Evolutionary conservation across 2,113 vertebrate species (phyloP).

Genomic region (Rynchops niger): DNA sequence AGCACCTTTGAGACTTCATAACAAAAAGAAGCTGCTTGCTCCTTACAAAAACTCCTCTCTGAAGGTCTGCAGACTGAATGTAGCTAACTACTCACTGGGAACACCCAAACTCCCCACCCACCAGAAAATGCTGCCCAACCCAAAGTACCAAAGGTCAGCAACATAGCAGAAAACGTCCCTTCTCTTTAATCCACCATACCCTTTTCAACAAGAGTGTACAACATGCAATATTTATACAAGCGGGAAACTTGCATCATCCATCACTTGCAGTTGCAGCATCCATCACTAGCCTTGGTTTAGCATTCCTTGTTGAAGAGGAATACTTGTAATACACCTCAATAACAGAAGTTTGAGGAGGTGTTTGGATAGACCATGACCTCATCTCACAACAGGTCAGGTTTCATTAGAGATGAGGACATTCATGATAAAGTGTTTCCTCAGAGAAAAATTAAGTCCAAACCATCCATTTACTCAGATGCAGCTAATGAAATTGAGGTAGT

Average conservation of each 20-base stretch:
- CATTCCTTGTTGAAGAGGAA: not conserved
- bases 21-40: not conserved
- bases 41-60: not conserved
- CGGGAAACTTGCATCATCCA: not conserved
- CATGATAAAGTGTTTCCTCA: not conserved
- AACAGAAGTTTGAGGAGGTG: not conserved
- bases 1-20: not conserved
- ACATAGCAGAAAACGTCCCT: not conserved
- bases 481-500: not conserved
- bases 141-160: not conserved
- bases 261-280: not conserved
- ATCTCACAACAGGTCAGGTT: not conserved
- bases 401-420: not conserved
- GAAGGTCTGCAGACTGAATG: not conserved
- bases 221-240: not conserved
- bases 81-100: not conserved
- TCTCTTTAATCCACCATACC: not conserved
- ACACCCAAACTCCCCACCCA: not conserved
- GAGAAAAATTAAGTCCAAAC: not conserved
- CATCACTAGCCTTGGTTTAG: not conserved
- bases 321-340: not conserved
- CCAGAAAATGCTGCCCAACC: not conserved
- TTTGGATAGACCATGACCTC: not conserved
- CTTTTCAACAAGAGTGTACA: not conserved
- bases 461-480: not conserved